Evolutionary conservation across 2,797 vertebrate species (phyloP).

Genomic region (Apodemus agrarius): DNA sequence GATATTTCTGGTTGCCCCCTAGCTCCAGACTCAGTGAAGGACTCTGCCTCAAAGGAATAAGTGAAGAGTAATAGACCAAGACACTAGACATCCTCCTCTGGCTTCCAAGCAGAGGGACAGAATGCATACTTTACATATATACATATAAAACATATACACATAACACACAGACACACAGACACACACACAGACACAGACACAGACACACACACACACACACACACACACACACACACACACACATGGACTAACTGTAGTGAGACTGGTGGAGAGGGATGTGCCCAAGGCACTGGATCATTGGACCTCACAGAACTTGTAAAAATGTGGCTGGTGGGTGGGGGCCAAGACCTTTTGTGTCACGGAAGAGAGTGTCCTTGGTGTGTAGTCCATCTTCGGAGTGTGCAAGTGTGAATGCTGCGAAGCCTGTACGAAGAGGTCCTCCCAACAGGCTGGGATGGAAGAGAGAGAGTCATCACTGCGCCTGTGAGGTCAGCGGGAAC

Average conservation of each 20-base stretch:
- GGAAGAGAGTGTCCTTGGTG: neutral
- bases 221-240: too few species aligned
- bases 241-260: too few species aligned
- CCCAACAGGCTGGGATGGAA: neutral
- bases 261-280: neutral
- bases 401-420: too few species aligned
- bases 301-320: neutral
- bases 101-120: neutral
- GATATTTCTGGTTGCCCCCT: neutral
- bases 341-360: neutral
- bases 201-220: too few species aligned
- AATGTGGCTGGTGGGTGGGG: rapidly evolving
- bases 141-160: neutral
- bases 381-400: neutral
- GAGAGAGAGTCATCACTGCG: neutral
- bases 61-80: neutral
- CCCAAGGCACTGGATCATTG: neutral
- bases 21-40: neutral
- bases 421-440: too few species aligned
- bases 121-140: neutral
- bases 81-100: neutral
- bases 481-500: neutral
- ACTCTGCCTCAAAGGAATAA: neutral
- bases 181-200: too few species aligned
- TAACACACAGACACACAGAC: neutral